Percentiles rank a stretch among this genome's conserved stretches.
Conservation (phyloP, 53 echinoderm and acorn worm species). For the Echinometra lucunter region DNA sequence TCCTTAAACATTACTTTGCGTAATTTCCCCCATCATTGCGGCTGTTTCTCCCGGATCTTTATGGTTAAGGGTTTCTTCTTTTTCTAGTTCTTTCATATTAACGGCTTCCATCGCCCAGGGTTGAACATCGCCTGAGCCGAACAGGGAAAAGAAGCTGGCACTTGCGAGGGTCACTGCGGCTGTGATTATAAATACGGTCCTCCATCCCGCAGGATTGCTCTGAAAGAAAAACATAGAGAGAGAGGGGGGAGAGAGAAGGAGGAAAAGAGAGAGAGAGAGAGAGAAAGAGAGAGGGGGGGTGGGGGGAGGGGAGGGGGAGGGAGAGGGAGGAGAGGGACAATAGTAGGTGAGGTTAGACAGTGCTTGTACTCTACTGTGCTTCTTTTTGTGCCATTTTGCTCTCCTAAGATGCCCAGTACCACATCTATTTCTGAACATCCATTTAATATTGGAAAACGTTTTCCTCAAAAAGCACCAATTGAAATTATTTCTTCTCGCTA, state of each 20-base stretch:
- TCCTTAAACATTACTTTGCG: too few relatives aligned
- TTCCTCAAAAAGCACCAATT: too few relatives aligned
- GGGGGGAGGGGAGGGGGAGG: background rate
- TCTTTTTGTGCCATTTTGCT: too few relatives aligned
- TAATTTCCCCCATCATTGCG: background rate
- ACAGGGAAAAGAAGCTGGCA: conserved; percentile 14
- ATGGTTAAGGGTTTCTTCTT: background rate
- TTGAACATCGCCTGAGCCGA: conserved; percentile 71
- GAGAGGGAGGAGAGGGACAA: background rate
- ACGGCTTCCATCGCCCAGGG: conserved; percentile 33
- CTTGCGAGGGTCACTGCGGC: conserved; percentile 20
- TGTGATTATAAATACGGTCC: conserved; percentile 65
- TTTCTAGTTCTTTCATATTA: background rate
- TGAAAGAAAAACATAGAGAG: background rate
- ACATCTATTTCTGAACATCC: too few relatives aligned
- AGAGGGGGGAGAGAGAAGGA: background rate
- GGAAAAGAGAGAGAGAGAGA: background rate
- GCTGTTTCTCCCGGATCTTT: background rate
- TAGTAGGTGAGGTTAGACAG: too few relatives aligned
- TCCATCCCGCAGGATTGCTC: conserved; percentile 65
- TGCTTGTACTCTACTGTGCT: too few relatives aligned
- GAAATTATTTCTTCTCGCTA: too few relatives aligned
- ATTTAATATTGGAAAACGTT: too few relatives aligned
- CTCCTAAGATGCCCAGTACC: too few relatives aligned
- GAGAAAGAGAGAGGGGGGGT: background rate